Percentiles rank a stretch among this genome's conserved stretches.
These are phyloP conservation scores for Aphidius ervi DNA, from an alignment of 1,140 invertebrate species.

Conservation along the genomic window DNA sequence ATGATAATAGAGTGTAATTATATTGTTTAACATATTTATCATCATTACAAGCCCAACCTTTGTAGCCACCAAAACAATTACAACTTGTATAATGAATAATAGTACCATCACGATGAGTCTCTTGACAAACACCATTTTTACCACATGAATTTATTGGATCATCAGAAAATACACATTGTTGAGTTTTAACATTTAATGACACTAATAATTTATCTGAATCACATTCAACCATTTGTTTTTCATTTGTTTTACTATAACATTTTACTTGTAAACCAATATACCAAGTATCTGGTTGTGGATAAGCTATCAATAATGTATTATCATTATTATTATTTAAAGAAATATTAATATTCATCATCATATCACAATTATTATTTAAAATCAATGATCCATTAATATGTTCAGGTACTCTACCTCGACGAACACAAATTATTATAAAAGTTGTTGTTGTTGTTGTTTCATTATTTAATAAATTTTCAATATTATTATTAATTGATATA, in stretches of 20 bases:
- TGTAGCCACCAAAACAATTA: slow-evolving; percentile 55
- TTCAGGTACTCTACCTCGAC: slow-evolving; percentile 42
- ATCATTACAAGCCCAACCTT: slow-evolving; percentile 83
- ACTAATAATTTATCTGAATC: slow-evolving; percentile 52
- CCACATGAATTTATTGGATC: slow-evolving; percentile 47
- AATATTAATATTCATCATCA: slow-evolving; percentile 27
- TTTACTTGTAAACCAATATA: slow-evolving; percentile 46
- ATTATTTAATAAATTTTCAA: slow-evolving; percentile 40
- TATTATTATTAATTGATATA: slow-evolving; percentile 38
- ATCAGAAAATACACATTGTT: slow-evolving; percentile 51
- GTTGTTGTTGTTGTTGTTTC: slow-evolving; percentile 22
- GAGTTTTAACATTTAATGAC: slow-evolving; percentile 53
- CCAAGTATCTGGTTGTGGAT: slow-evolving; percentile 56
- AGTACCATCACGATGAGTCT: slow-evolving; percentile 51
- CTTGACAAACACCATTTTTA: slow-evolving; percentile 51
- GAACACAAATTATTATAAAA: slow-evolving; percentile 44
- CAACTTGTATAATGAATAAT: slow-evolving; percentile 53
- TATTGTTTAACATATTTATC: slow-evolving; percentile 65
- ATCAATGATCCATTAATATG: slow-evolving; percentile 35
- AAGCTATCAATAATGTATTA: slow-evolving; percentile 51
- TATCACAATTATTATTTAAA: slow-evolving; percentile 32
- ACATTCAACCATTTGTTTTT: slow-evolving; percentile 32
- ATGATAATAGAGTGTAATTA: slow-evolving; percentile 63
- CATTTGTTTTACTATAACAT: too few relatives aligned
- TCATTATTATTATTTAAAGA: slow-evolving; percentile 41